A percentile compares a stretch with the other conserved stretches of the same genome.
These are phyloP conservation scores for Mormyrus lacerda DNA, from an alignment of 2,113 vertebrate species.

Conservation along the genomic window DNA sequence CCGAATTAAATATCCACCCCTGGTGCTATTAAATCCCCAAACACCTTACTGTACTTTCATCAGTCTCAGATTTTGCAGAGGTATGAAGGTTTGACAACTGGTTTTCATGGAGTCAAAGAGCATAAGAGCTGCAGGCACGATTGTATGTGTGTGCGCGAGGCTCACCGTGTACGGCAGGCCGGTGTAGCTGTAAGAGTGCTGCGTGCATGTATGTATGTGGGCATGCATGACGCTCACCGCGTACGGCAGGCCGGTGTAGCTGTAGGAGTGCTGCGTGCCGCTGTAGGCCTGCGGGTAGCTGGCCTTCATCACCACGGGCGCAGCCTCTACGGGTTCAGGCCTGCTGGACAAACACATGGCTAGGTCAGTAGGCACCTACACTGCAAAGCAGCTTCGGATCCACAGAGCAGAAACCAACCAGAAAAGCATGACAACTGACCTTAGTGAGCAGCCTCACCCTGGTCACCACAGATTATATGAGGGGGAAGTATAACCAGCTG, in stretches of 20 bases:
- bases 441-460: neutral
- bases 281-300: conserved; percentile 97
- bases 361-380: neutral
- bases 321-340: conserved; percentile 99
- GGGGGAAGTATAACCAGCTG: neutral
- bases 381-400: neutral
- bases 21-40: neutral
- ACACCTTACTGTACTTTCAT: neutral
- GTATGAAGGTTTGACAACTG: neutral
- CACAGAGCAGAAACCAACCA: neutral
- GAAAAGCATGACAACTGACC: neutral
- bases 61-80: neutral
- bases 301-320: conserved; percentile 97
- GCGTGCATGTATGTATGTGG: too few species aligned
- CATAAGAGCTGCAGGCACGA: neutral
- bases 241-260: conserved; percentile 98
- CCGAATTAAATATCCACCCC: neutral
- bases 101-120: neutral
- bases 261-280: conserved; percentile 93
- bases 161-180: neutral
- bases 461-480: neutral
- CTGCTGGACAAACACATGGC: conserved; percentile 55
- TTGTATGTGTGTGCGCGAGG: neutral
- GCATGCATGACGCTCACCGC: conserved; percentile 72
- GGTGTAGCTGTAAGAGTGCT: neutral